Evolutionary conservation across 2,797 vertebrate genomes (phyloP).

Genomic region (Brotula barbata): DNA sequence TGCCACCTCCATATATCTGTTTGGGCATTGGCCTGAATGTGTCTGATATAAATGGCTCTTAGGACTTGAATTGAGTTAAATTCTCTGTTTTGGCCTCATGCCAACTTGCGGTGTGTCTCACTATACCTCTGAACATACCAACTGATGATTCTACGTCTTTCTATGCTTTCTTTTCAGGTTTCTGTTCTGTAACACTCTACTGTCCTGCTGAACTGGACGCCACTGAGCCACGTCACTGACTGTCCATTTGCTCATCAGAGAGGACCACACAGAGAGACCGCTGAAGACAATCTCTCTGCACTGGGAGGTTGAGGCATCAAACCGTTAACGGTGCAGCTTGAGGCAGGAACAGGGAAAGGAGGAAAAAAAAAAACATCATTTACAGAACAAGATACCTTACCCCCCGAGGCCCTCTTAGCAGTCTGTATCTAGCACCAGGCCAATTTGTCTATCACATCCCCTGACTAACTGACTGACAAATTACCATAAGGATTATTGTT

Average conservation of each 20-base stretch:
- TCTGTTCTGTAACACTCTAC: slow-evolving; percentile 27
- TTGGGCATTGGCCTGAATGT: too few relatives aligned
- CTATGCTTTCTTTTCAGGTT: slow-evolving; percentile 63
- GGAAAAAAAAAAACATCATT: slow-evolving; percentile 13
- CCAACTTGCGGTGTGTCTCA: neutral
- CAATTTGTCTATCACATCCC: slow-evolving; percentile 39
- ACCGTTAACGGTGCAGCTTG: slow-evolving; percentile 53
- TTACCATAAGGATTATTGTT: slow-evolving; percentile 15
- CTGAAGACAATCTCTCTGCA: slow-evolving; percentile 43
- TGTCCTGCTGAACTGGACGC: slow-evolving; percentile 32
- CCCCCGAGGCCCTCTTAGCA: slow-evolving; percentile 21
- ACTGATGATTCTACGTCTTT: slow-evolving; percentile 32
- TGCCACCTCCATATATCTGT: too few relatives aligned
- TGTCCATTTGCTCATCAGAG: slow-evolving; percentile 25
- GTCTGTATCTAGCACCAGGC: slow-evolving; percentile 10
- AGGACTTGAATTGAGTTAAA: neutral
- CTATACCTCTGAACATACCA: neutral
- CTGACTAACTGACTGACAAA: slow-evolving; percentile 37
- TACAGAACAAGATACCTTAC: neutral
- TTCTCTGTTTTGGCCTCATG: neutral
- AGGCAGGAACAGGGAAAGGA: slow-evolving; percentile 42
- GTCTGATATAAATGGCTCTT: too few relatives aligned
- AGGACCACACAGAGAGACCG: slow-evolving; percentile 21
- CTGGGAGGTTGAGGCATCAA: slow-evolving; percentile 46
- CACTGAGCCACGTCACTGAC: slow-evolving; percentile 23